Evolutionary conservation across 2,113 vertebrate species (phyloP).

Genomic region (Rhinolophus ferrumequinum): DNA sequence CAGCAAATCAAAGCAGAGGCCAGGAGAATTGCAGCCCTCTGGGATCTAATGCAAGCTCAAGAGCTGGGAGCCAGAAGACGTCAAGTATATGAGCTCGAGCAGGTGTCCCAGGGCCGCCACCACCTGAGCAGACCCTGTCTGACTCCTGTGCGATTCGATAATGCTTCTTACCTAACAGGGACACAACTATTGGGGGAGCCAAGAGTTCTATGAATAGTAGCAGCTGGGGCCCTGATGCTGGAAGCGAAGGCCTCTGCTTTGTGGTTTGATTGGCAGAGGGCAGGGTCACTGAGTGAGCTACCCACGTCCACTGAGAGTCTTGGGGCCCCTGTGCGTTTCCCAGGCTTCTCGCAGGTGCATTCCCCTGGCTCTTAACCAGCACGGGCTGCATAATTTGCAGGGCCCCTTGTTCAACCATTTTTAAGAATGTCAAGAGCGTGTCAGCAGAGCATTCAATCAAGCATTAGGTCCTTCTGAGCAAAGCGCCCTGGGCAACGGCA

Average conservation of each 20-base stretch:
- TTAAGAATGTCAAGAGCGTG: neutral
- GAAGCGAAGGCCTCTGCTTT: rapidly evolving
- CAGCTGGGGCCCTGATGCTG: neutral
- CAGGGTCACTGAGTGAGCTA: rapidly evolving
- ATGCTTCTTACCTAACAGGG: rapidly evolving
- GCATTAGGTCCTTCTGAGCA: neutral
- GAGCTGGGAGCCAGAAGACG: neutral
- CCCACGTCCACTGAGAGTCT: rapidly evolving
- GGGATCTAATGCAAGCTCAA: neutral
- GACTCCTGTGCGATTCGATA: neutral
- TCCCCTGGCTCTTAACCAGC: neutral
- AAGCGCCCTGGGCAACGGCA: neutral
- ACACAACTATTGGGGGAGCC: neutral
- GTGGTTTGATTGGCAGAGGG: neutral
- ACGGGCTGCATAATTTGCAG: rapidly evolving
- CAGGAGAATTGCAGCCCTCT: neutral
- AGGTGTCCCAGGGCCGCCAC: neutral
- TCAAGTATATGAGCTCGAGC: rapidly evolving
- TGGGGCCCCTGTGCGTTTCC: neutral
- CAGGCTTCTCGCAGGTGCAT: neutral
- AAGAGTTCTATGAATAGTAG: rapidly evolving
- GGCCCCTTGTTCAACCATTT: neutral
- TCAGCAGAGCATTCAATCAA: neutral
- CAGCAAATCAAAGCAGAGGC: neutral
- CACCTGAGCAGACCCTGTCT: no score